Conservation (phyloP, 2,888 invertebrate genomes). For the Coelinius sp. region DNA sequence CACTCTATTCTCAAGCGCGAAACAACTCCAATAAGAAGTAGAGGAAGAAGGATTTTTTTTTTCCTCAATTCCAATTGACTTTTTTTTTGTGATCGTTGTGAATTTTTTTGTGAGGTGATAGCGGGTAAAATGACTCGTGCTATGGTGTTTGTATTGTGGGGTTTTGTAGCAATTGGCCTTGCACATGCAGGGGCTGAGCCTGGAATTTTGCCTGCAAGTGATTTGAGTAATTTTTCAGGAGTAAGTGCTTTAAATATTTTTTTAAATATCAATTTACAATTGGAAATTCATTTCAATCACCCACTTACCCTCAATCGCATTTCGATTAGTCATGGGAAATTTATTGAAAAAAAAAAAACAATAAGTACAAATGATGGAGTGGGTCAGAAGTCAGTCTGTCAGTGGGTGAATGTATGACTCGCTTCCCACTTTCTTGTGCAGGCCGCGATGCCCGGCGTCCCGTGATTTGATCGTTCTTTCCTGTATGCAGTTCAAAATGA, state of each 20-base stretch:
- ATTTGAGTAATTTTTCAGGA: conserved; percentile 54
- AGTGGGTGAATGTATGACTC: conserved; percentile 61
- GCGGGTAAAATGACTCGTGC: conserved; percentile 55
- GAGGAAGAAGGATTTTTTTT: conserved; percentile 18
- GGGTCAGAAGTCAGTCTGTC: conserved; percentile 65
- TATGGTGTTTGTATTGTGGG: conserved; percentile 55
- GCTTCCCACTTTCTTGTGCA: conserved; percentile 59
- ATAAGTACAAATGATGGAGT: conserved; percentile 32
- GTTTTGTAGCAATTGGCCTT: conserved; percentile 45
- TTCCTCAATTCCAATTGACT: conserved; percentile 24
- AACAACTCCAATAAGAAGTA: conserved; percentile 30
- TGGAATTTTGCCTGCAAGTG: conserved; percentile 50
- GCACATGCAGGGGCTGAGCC: conserved; percentile 60
- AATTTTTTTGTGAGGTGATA: conserved; percentile 15
- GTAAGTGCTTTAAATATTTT: conserved; percentile 46
- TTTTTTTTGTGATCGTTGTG: conserved; percentile 10
- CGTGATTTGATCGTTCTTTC: conserved; percentile 42
- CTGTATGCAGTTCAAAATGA: background rate
- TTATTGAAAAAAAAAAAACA: conserved; percentile 41
- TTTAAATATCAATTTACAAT: no score
- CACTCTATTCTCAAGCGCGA: conserved; percentile 61
- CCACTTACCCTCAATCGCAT: conserved; percentile 2
- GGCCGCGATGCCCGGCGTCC: conserved; percentile 40
- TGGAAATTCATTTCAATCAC: background rate
- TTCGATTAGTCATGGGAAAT: conserved; percentile 2